Conservation (phyloP, 64 coral and sea anemone species). For the Acropora yongei region DNA sequence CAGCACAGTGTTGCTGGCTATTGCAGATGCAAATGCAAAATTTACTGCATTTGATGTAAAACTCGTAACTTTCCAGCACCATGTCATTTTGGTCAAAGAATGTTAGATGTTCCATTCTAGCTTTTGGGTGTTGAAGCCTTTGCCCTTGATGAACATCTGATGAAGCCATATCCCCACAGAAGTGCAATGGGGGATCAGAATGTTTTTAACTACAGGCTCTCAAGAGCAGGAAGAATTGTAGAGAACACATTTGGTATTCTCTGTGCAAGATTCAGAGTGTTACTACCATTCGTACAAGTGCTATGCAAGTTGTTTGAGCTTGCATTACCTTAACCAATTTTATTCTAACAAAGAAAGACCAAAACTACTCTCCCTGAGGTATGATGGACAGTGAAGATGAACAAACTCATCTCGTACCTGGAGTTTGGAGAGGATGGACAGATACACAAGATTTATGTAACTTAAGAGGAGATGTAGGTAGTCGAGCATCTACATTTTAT, state of each 20-base stretch:
- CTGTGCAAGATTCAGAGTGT: slow-evolving; percentile 9
- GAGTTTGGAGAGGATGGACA: slow-evolving; percentile 21
- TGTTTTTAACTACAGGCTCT: slow-evolving; percentile 23
- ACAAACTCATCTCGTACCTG: slow-evolving; percentile 29
- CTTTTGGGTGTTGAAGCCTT: slow-evolving; percentile 43
- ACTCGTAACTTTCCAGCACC: slow-evolving; percentile 8
- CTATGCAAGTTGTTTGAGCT: slow-evolving; percentile 60
- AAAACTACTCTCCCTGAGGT: slow-evolving; percentile 41
- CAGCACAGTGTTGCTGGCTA: slow-evolving; percentile 53
- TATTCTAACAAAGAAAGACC: slow-evolving; percentile 32
- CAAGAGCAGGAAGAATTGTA: slow-evolving; percentile 24
- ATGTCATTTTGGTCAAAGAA: not conserved
- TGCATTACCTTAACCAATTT: slow-evolving; percentile 68
- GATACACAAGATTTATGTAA: slow-evolving; percentile 37
- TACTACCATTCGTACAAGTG: slow-evolving; percentile 30
- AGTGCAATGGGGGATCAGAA: not conserved
- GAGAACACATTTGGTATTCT: slow-evolving; percentile 68
- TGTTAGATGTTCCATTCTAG: not conserved
- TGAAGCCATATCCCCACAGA: slow-evolving; percentile 20
- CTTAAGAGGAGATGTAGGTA: slow-evolving; percentile 30
- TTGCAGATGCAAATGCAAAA: slow-evolving; percentile 60
- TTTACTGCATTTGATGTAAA: slow-evolving; percentile 62
- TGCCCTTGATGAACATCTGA: not conserved
- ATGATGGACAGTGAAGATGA: slow-evolving; percentile 63
- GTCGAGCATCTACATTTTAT: slow-evolving; percentile 40